These are phyloP conservation scores for Drosophila kambysellisi DNA, from an alignment of 2,888 invertebrate species.

Conservation along the genomic window DNA sequence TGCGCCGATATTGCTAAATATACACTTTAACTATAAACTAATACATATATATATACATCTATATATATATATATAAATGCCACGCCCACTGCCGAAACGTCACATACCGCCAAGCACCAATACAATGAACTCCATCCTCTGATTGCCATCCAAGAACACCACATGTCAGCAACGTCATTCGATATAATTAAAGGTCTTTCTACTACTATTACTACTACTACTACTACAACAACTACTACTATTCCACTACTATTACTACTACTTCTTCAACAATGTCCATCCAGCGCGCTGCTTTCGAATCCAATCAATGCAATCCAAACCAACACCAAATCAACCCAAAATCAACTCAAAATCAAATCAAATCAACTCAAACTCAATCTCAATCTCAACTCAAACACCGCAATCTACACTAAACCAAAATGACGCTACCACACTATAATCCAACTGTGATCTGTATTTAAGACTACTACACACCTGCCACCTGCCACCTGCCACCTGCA, in stretches of 20 bases:
- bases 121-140: slow-evolving; percentile 46
- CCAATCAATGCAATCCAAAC: slow-evolving; percentile 52
- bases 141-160: slow-evolving; percentile 65
- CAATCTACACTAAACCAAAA: slow-evolving; percentile 66
- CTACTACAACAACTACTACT: background rate
- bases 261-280: slow-evolving; percentile 49
- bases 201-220: background rate
- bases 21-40: slow-evolving; percentile 22
- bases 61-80: slow-evolving; percentile 8
- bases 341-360: slow-evolving; percentile 1
- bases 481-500: slow-evolving; percentile 52
- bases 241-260: slow-evolving; percentile 16
- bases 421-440: slow-evolving; percentile 58
- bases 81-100: slow-evolving; percentile 39
- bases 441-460: slow-evolving; percentile 46
- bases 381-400: slow-evolving; percentile 50
- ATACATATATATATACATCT: background rate
- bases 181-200: slow-evolving; percentile 21
- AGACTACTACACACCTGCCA: slow-evolving; percentile 49
- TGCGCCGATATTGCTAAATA: slow-evolving; percentile 30
- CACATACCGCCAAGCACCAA: slow-evolving; percentile 53
- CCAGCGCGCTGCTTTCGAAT: slow-evolving; percentile 51
- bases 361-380: slow-evolving; percentile 12
- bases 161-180: slow-evolving; percentile 45
- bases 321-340: slow-evolving; percentile 18